Evolutionary conservation across 2,888 invertebrate species (phyloP), one percentile per base, ranked within the genome.

Genomic region (Nesidiocoris tenuis): DNA sequence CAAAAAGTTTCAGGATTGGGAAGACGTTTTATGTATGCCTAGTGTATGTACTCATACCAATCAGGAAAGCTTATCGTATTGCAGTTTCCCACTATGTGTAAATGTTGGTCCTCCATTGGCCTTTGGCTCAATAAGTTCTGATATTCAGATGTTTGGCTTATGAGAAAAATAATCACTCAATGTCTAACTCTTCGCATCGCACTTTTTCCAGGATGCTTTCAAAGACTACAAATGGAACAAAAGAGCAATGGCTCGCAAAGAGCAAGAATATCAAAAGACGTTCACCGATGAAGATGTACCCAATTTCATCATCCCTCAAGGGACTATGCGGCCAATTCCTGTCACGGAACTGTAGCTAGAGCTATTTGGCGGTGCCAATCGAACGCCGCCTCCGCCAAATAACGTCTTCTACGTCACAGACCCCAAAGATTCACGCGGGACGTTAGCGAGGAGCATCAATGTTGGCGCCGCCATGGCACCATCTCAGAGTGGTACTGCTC

Each of bases 321-420:
- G 85, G 79, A 85, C 84, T 82, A 82, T 87, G 82, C 87, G 89
- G 82, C 91, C 92, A 19, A 91, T 94, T 82, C 94, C 94, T 80
- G 93, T 94, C 82, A 94, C 94, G 87, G 94, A 94, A 84, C 93
- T 94, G 92, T 94, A 94, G 93, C 94, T 94, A 93, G 93, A 94
- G 88, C 91, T 93, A 86, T 92, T 93, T 92, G 93, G 93, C 89
- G 92, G 93, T 68, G 67, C 68, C 23, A 61, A 64, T 61, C 24
- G 68, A 7, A 54, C 75, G 21, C 59, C 75, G 22, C 75, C 75
- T 2, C 75, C 75, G 55, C 67, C 75, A 54, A 66, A 66, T 2
- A 89, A 91, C 88, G 85, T 91, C 87, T 87, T 91, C 90, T 88
- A 84, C 80, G 87, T 91, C 87, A 85, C 82, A 83, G 85, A 81